Conservation (phyloP, 2,113 vertebrate genomes). For the Cygnus buccinator region DNA sequence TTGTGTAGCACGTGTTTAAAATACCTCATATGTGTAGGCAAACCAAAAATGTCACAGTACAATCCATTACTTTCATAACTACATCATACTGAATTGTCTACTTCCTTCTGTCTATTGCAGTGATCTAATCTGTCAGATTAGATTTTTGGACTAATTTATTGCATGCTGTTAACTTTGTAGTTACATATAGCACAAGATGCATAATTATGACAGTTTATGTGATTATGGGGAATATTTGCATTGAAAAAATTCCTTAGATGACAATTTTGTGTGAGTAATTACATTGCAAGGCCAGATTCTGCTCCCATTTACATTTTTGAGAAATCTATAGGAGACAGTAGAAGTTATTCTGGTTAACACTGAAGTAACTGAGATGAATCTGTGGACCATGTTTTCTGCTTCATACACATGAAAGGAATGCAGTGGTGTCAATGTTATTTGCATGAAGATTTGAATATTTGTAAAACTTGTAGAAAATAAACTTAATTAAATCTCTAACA, state of each 20-base stretch:
- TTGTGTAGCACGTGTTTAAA: neutral
- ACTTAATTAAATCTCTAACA: slow-evolving; percentile 14
- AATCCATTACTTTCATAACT: neutral
- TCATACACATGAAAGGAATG: neutral
- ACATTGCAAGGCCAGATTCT: neutral
- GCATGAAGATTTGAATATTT: neutral
- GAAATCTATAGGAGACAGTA: neutral
- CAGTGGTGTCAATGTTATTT: neutral
- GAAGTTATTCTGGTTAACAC: neutral
- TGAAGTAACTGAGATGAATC: neutral
- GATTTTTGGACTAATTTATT: neutral
- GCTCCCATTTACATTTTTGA: neutral
- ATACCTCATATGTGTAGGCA: neutral
- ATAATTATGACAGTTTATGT: neutral
- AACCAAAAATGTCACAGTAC: neutral
- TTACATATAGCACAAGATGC: neutral
- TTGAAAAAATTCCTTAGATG: neutral
- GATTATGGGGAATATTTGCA: neutral
- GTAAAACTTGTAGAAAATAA: neutral
- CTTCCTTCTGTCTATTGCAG: neutral
- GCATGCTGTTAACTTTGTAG: neutral
- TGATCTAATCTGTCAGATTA: neutral
- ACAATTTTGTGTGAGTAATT: neutral
- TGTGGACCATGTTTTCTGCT: neutral
- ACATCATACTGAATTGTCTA: neutral